phyloP scores from a whole-genome alignment of 2,888 invertebrate genomes.

The Drosophila mimetica region DNA sequence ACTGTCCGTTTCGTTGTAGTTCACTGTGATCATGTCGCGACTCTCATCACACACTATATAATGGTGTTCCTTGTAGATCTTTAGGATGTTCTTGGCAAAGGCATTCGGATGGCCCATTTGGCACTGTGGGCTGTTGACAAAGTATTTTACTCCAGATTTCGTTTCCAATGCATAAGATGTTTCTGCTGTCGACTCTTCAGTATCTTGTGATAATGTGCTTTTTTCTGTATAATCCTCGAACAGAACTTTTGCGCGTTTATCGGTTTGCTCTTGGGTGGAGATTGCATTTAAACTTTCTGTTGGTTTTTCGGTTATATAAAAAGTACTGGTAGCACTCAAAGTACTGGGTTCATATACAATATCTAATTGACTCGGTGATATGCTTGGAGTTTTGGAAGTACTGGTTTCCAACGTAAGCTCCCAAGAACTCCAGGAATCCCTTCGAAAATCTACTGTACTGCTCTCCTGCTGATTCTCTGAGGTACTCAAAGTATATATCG shows the following conservation, averaged over 20 bases:
- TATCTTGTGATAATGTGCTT: not conserved
- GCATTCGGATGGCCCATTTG: slow-evolving; percentile 87
- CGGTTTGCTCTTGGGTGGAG: not conserved
- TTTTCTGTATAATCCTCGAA: no score
- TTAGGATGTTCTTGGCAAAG: slow-evolving; percentile 85
- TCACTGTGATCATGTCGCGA: slow-evolving; percentile 70
- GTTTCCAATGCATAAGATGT: slow-evolving; percentile 1
- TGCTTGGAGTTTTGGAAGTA: not conserved
- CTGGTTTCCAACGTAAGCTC: not conserved
- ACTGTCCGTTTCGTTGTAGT: slow-evolving; percentile 57
- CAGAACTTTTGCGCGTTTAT: not conserved
- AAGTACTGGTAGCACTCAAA: no score
- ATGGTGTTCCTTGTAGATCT: slow-evolving; percentile 85
- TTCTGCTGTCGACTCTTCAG: not conserved
- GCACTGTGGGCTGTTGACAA: slow-evolving; percentile 86
- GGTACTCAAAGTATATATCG: slow-evolving; percentile 2
- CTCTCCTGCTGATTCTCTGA: not conserved
- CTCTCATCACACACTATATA: slow-evolving; percentile 85
- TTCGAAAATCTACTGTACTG: not conserved
- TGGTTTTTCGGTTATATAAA: not conserved
- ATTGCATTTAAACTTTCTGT: not conserved
- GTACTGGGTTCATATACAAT: not conserved
- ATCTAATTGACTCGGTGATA: not conserved
- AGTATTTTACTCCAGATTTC: slow-evolving; percentile 58
- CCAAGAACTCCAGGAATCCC: no score